Conservation (phyloP, 2,888 invertebrate genomes). For the Lasioglossum figueresi region DNA sequence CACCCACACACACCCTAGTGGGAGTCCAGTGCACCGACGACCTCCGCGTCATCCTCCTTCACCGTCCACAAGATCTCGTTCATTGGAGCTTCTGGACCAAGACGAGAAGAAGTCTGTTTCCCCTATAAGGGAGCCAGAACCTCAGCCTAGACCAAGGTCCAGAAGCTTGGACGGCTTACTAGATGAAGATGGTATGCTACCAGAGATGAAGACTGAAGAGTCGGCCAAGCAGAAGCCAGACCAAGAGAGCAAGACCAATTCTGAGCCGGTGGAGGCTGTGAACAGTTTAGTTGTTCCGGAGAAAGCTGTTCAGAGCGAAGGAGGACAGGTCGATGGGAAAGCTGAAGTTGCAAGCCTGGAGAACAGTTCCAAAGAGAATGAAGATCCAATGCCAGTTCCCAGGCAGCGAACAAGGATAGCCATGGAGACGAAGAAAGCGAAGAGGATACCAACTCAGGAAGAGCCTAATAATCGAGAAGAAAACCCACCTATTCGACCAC, state of each 20-base stretch:
- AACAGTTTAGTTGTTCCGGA: slow-evolving; percentile 1
- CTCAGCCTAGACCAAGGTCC: slow-evolving; percentile 85
- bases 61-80: slow-evolving; percentile 76
- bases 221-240: slow-evolving; percentile 14
- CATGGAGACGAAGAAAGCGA: slow-evolving; percentile 22
- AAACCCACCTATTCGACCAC: slow-evolving; percentile 27
- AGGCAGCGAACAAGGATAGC: slow-evolving; percentile 36
- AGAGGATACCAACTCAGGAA: slow-evolving; percentile 27
- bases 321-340: neutral
- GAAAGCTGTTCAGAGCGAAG: neutral
- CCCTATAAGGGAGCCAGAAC: slow-evolving; percentile 68
- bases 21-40: slow-evolving; percentile 81
- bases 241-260: slow-evolving; percentile 1
- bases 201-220: slow-evolving; percentile 63
- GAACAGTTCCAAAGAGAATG: slow-evolving; percentile 13
- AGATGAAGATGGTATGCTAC: slow-evolving; percentile 81
- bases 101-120: slow-evolving; percentile 68
- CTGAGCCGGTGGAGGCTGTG: neutral
- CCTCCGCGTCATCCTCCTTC: slow-evolving; percentile 83
- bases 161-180: slow-evolving; percentile 88
- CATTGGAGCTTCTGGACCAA: slow-evolving; percentile 74
- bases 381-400: slow-evolving; percentile 52
- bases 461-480: slow-evolving; percentile 31
- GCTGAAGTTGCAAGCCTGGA: slow-evolving; percentile 6
- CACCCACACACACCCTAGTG: slow-evolving; percentile 78